Percentiles rank a stretch among this genome's conserved stretches.
Evolutionary conservation across 2,797 vertebrate genomes (phyloP).

Genomic region (Platalea minor): DNA sequence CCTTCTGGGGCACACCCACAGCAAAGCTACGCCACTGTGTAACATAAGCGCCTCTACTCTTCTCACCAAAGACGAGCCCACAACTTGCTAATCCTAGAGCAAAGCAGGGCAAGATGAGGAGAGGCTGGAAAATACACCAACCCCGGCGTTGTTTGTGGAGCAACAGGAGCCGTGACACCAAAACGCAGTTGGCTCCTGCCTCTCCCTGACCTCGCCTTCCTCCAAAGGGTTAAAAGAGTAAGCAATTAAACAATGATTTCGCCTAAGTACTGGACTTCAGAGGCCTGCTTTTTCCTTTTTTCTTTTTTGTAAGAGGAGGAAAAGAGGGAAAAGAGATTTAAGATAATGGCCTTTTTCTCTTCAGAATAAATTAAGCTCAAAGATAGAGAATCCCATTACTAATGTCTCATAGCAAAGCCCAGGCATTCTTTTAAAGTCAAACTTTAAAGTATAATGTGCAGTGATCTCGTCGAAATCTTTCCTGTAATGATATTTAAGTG

Average conservation of each 20-base stretch:
- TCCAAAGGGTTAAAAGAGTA: slow-evolving; percentile 60
- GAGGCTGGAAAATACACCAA: neutral
- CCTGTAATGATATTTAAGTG: slow-evolving; percentile 80
- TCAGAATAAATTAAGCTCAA: slow-evolving; percentile 80
- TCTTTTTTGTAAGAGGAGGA: neutral
- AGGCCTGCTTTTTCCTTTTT: slow-evolving; percentile 52
- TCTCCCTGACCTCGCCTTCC: neutral
- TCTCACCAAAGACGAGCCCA: neutral
- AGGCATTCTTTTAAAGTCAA: slow-evolving; percentile 76
- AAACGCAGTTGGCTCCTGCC: neutral
- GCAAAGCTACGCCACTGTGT: rapidly evolving
- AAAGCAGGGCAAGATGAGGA: neutral
- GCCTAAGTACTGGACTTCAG: slow-evolving; percentile 72
- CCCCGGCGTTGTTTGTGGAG: neutral
- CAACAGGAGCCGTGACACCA: neutral
- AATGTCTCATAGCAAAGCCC: slow-evolving; percentile 78
- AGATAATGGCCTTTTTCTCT: slow-evolving; percentile 79
- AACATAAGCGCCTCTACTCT: rapidly evolving
- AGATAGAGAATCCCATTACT: slow-evolving; percentile 79
- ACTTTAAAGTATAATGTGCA: slow-evolving; percentile 74
- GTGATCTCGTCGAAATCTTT: slow-evolving; percentile 74
- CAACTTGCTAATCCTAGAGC: neutral
- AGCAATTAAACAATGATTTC: slow-evolving; percentile 74
- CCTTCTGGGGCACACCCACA: neutral
- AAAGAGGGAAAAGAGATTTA: slow-evolving; percentile 70